Base-by-base conservation (phyloP, 1,140 invertebrate genomes). In the Leptinotarsa defecta region DNA sequence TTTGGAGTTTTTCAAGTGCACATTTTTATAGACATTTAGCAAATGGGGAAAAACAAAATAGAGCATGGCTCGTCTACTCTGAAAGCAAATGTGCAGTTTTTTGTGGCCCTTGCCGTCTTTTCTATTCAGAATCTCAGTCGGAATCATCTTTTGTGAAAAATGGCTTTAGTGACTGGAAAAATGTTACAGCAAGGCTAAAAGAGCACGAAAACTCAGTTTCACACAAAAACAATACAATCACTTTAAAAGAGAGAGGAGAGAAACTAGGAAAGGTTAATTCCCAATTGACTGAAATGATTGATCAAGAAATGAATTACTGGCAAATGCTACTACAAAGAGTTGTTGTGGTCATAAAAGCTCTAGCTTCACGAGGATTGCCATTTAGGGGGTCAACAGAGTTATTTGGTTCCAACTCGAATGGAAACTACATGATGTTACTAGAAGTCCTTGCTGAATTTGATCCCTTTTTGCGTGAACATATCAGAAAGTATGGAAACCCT, bases 361-460 rank as follows among this genome's bases (percentile, higher is more conserved):
- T 81, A 64, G 74, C 74, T 69, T 77, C 75, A 62, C 70, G 79
- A 71, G 79, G 79, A 65, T 69, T 80, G 3, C 48, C 71, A 61
- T 80, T 79, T 73, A 63, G 76, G 71, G 79, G 77, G 71, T 34
- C 27, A 52, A 73, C 34, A 73, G 74, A 78, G 72, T 75, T 67
- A 57, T 75, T 76, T 24, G 68, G 71, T 17, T 20, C 19, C 52
- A 13, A 48, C 17, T 34, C 77, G 22, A 80, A 79, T 74, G 78
- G 80, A 74, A 80, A 81, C 72, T 81, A 74, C 75, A 74, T 77
- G 13, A 79, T 78, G 68, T 67, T 77, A 67, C 71, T 86, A 65
- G 82, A 86, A 77, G 71, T 86, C 43, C 76, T 84, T 63, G 80
- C 80, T 17, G 76, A 84, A 79, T 85, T 84, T 77, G 82, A 85